phyloP scores from a whole-genome alignment of 2,888 invertebrate species.

The Tipula lateralis region DNA sequence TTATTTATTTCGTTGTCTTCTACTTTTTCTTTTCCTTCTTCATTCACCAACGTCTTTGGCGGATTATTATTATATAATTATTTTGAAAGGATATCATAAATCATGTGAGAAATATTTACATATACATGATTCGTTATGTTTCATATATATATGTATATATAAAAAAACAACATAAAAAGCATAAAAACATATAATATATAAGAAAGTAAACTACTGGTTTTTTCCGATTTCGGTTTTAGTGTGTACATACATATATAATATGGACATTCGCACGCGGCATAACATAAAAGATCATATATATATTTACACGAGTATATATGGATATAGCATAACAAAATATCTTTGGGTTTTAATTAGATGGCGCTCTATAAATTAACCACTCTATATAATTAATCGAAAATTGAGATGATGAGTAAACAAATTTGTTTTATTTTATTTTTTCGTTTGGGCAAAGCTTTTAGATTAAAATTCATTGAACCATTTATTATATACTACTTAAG shows the following conservation, averaged over 20 bases:
- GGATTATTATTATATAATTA: constrained; percentile 24
- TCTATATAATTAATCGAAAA: not conserved
- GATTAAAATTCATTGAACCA: constrained; percentile 24
- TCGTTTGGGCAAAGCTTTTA: not conserved
- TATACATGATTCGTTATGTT: constrained; percentile 3
- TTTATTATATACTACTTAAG: not conserved
- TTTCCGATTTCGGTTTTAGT: not conserved
- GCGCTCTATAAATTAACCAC: constrained; percentile 11
- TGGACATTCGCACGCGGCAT: not conserved
- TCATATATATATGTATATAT: not conserved
- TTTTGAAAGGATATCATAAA: constrained; percentile 24
- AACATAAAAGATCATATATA: constrained; percentile 6
- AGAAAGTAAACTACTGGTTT: constrained; percentile 13
- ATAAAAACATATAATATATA: not conserved
- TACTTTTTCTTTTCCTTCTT: not conserved
- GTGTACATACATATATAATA: not conserved
- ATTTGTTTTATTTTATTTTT: not conserved
- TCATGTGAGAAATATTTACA: constrained; percentile 19
- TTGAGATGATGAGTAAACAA: constrained; percentile 11
- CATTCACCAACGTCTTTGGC: not conserved
- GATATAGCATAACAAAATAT: constrained; percentile 13
- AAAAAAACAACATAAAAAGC: not conserved
- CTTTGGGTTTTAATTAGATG: not conserved
- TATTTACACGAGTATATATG: too few relatives aligned
- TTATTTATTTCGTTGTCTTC: not conserved